Evolutionary conservation across 2,113 vertebrate species (phyloP), one percentile per base, ranked within the genome.

Genomic region (Blennius ocellaris): DNA sequence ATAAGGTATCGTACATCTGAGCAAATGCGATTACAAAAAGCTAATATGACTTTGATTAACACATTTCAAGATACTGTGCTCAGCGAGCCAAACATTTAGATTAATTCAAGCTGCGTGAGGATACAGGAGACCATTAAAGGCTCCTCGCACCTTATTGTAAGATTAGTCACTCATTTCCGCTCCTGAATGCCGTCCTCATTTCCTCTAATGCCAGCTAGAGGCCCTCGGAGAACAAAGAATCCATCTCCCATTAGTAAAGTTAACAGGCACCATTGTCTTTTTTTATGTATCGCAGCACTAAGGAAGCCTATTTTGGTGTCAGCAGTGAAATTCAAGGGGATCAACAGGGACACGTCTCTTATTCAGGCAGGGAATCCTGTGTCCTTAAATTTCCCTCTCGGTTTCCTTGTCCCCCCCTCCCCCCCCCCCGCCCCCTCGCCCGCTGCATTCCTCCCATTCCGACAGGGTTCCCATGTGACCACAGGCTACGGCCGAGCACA

Each of bases 371-470:
- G 73, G 69, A 79, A 67, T 70, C 54, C 76, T 49, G 57, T 64
- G 48, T 60, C 43, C 78, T 87, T 48, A 74, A 37, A 17, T 72
- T 66, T 69, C 50, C 73, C 21, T 30, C 75, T 52, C 65, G 11
- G 12, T 11, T 50, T 11, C 50, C 16, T 36, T 40, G 16, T 55
- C 77, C 77, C 63, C 70, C 6, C 12, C 41, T 69, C 87, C 81
- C 21, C 86, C 50, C 21, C 86, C 50, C 85, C 77, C 62, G 58
- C 74, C 74, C 83, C 78, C 69, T 79, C 77, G 53, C 74, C 76
- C 75, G 47, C 72, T 43, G 69, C 81, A 81, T 78, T 87, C 82
- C 72, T 83, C 6, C 62, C 78, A 75, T 89, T 78, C 81, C 76
- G 49, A 48, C 61, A 52, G 15, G 68, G 53, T 44, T 47, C 51